Conservation (phyloP, 2,888 invertebrate genomes). For the Trypoxylon attenuatum region DNA sequence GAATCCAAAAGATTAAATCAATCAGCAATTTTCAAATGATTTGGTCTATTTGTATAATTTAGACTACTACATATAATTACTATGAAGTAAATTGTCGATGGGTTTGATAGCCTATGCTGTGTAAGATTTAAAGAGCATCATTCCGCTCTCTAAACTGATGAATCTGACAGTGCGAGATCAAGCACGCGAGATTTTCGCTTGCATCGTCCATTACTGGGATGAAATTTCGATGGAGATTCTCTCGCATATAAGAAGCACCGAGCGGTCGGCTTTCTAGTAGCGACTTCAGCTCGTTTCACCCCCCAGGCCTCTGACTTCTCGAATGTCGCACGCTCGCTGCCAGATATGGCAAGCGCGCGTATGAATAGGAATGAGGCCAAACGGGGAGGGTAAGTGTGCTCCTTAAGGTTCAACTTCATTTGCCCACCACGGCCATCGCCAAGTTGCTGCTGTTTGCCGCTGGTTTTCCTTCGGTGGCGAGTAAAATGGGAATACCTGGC, state of each 20-base stretch:
- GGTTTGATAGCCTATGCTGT: too few relatives aligned
- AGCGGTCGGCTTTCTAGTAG: too few relatives aligned
- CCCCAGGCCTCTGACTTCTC: constrained; percentile 20
- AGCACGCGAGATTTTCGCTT: too few relatives aligned
- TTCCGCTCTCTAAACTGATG: too few relatives aligned
- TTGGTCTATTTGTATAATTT: too few relatives aligned
- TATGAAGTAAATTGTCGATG: too few relatives aligned
- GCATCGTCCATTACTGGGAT: background rate
- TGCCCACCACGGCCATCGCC: constrained; percentile 4
- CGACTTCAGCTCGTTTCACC: too few relatives aligned
- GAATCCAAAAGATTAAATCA: too few relatives aligned
- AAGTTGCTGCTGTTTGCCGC: background rate
- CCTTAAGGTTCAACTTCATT: constrained; percentile 11
- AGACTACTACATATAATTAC: too few relatives aligned
- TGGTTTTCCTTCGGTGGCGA: background rate
- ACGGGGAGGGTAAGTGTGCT: constrained; percentile 17
- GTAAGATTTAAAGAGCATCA: too few relatives aligned
- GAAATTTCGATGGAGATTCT: background rate
- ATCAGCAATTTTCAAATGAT: too few relatives aligned
- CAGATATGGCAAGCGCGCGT: constrained; percentile 45
- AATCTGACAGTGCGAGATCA: too few relatives aligned
- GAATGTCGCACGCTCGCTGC: constrained; percentile 39
- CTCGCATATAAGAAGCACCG: background rate
- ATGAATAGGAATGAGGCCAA: constrained; percentile 54
- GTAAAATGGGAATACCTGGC: background rate